Evolutionary conservation across 2,797 vertebrate species (phyloP).

Genomic region (Chloroceryle amazona): DNA sequence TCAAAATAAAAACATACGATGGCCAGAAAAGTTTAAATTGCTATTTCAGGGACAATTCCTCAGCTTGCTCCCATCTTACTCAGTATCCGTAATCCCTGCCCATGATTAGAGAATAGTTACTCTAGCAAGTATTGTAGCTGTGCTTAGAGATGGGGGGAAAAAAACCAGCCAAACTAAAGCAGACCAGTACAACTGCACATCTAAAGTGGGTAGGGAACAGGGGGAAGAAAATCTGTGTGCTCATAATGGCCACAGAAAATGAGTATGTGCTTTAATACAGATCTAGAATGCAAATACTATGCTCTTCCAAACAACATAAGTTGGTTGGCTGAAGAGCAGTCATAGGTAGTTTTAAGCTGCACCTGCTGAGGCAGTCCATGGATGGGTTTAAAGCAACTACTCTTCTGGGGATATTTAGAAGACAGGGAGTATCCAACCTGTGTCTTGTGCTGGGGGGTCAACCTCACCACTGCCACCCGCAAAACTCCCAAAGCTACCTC

Average conservation of each 20-base stretch:
- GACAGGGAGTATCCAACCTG: not conserved
- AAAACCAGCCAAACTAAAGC: accelerated
- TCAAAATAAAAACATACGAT: not conserved
- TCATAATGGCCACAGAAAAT: accelerated
- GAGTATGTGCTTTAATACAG: not conserved
- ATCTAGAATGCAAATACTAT: not conserved
- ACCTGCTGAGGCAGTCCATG: accelerated
- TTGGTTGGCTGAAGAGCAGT: not conserved
- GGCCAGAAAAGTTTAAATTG: not conserved
- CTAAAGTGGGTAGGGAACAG: not conserved
- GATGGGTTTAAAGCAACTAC: not conserved
- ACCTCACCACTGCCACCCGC: accelerated
- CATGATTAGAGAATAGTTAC: not conserved
- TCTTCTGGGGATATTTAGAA: not conserved
- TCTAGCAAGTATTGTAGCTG: not conserved
- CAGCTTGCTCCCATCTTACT: not conserved
- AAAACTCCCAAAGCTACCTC: not conserved
- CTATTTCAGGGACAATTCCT: not conserved
- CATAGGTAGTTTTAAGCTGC: not conserved
- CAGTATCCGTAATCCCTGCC: not conserved
- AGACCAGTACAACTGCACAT: not conserved
- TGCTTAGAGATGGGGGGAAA: accelerated
- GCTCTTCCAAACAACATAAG: not conserved
- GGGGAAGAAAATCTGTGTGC: accelerated
- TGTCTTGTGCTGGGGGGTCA: not conserved